These are phyloP conservation scores for Boleophthalmus pectinirostris DNA, from an alignment of 2,113 vertebrate species.

Conservation along the genomic window DNA sequence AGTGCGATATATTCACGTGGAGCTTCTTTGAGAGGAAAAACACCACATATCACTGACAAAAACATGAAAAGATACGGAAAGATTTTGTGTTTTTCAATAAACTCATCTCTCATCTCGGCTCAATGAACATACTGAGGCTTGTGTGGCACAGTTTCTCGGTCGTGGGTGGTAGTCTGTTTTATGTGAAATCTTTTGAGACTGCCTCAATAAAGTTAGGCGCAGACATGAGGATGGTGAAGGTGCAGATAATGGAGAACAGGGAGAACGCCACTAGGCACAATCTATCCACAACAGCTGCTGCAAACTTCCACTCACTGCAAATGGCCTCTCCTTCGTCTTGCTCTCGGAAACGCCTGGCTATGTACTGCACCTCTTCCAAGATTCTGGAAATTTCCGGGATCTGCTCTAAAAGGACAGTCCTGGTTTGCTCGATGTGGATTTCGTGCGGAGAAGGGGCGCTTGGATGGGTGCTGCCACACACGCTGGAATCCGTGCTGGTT, in stretches of 20 bases:
- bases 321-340: slow-evolving; percentile 85
- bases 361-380: slow-evolving; percentile 87
- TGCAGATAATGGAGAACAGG: slow-evolving; percentile 89
- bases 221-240: slow-evolving; percentile 89
- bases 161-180: slow-evolving; percentile 27
- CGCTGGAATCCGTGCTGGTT: slow-evolving; percentile 72
- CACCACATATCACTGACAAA: slow-evolving; percentile 26
- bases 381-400: slow-evolving; percentile 79
- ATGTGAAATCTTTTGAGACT: slow-evolving; percentile 90
- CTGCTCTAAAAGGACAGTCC: slow-evolving; percentile 71
- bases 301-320: slow-evolving; percentile 91
- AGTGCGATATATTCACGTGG: not conserved
- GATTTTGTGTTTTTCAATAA: slow-evolving; percentile 10
- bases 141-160: slow-evolving; percentile 21
- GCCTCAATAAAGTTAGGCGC: slow-evolving; percentile 91
- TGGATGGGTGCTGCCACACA: slow-evolving; percentile 62
- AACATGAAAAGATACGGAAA: slow-evolving; percentile 16
- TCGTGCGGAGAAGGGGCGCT: slow-evolving; percentile 59
- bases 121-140: slow-evolving; percentile 24
- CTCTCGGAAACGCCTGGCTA: slow-evolving; percentile 82
- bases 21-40: slow-evolving; percentile 18
- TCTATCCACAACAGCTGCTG: slow-evolving; percentile 87
- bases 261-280: slow-evolving; percentile 89
- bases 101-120: slow-evolving; percentile 2
- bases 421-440: slow-evolving; percentile 67